phyloP scores from a whole-genome alignment of 2,113 vertebrate species.

The Menura novaehollandiae region DNA sequence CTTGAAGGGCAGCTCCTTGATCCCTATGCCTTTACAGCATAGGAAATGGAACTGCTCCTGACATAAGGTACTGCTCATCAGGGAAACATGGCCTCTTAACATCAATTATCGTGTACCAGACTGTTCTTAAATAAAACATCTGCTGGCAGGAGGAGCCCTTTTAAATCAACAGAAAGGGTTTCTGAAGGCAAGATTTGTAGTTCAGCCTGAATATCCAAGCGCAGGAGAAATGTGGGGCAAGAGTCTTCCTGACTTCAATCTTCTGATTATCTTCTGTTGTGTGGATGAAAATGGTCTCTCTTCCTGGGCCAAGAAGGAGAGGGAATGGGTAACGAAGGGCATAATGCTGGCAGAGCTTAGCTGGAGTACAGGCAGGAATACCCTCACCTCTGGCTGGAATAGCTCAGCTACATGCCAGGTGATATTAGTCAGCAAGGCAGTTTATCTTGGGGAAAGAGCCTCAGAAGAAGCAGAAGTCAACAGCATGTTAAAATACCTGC shows the following conservation, averaged over 20 bases:
- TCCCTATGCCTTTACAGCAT: not conserved
- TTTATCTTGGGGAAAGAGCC: not conserved
- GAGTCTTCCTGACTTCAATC: not conserved
- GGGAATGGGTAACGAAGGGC: not conserved
- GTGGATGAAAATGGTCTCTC: not conserved
- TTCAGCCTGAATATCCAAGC: not conserved
- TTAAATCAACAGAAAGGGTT: not conserved
- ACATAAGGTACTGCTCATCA: conserved; percentile 26
- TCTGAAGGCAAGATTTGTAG: not conserved
- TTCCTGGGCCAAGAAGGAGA: not conserved
- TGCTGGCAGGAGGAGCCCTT: not conserved
- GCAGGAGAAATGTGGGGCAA: not conserved
- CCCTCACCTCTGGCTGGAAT: not conserved
- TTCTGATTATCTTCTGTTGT: not conserved
- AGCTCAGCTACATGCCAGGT: not conserved
- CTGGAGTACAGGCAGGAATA: not conserved
- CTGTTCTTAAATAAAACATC: conserved; percentile 37
- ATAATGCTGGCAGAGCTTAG: not conserved
- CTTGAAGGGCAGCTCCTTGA: not conserved
- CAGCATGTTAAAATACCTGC: not conserved
- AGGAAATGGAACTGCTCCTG: conserved; percentile 7
- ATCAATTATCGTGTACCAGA: not conserved
- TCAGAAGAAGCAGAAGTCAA: not conserved
- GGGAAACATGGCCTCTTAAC: conserved; percentile 25
- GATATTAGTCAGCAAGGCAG: not conserved